phyloP scores from a whole-genome alignment of 2,888 invertebrate genomes.

The Deroplatys truncata region DNA sequence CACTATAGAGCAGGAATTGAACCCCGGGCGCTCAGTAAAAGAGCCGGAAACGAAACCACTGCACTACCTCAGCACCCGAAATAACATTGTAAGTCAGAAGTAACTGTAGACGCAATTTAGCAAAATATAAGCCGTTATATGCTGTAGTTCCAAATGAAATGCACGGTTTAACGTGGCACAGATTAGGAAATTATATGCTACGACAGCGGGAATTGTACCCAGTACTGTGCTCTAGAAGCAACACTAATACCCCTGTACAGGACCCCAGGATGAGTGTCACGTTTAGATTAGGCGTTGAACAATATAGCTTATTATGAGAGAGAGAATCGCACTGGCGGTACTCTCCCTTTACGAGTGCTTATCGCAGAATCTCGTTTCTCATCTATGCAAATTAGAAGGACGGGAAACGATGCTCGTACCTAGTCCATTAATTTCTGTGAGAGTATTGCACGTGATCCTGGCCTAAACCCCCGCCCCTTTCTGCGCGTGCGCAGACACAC shows the following conservation, averaged over 20 bases:
- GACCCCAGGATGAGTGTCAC: not conserved
- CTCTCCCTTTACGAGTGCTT: not conserved
- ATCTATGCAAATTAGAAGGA: not conserved
- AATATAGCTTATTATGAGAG: not conserved
- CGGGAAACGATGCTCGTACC: not conserved
- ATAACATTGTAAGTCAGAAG: too few species aligned
- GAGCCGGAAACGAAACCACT: too few species aligned
- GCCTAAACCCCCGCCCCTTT: not conserved
- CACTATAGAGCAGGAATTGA: too few species aligned
- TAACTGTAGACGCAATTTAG: too few species aligned
- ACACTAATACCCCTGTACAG: not conserved
- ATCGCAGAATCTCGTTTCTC: not conserved
- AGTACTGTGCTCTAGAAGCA: not conserved
- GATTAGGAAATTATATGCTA: too few species aligned
- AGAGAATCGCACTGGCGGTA: too few species aligned
- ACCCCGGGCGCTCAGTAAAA: too few species aligned
- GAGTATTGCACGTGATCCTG: not conserved
- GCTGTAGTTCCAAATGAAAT: too few species aligned
- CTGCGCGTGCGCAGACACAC: not conserved
- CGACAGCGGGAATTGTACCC: too few species aligned
- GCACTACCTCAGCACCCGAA: too few species aligned
- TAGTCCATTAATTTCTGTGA: not conserved
- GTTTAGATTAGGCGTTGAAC: not conserved
- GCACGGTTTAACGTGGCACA: too few species aligned
- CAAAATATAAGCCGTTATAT: too few species aligned